Percentiles rank a stretch among this genome's conserved stretches.
These are phyloP conservation scores for Psittacula cyanocephala DNA, from an alignment of 2,113 vertebrate species.

Conservation along the genomic window DNA sequence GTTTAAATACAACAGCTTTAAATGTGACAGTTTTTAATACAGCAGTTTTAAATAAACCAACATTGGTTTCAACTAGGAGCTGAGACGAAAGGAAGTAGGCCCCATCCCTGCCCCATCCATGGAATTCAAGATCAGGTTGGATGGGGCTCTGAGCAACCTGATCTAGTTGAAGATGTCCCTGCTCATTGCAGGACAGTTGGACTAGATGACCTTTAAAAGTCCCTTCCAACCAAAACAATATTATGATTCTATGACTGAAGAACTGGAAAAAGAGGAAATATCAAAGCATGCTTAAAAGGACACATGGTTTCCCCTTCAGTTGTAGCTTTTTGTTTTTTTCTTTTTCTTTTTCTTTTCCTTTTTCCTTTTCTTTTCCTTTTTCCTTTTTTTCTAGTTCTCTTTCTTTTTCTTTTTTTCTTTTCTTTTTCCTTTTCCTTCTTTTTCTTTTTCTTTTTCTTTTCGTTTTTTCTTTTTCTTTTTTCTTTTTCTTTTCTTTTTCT, in stretches of 20 bases:
- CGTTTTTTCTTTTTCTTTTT: too few species aligned
- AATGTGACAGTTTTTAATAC: neutral
- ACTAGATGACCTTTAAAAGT: neutral
- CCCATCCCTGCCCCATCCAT: neutral
- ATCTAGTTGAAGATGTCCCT: neutral
- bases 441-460: neutral
- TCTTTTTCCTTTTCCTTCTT: too few species aligned
- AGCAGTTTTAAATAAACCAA: neutral
- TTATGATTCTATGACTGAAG: neutral
- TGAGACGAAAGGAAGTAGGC: neutral
- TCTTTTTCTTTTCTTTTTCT: neutral
- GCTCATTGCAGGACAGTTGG: rapidly evolving
- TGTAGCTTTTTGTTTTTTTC: too few species aligned
- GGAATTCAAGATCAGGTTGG: neutral
- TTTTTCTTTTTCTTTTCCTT: too few species aligned
- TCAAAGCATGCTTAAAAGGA: neutral
- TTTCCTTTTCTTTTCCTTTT: neutral
- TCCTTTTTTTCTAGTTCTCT: too few species aligned
- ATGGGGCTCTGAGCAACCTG: neutral
- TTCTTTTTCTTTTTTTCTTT: neutral
- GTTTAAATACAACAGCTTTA: neutral
- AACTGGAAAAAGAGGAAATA: neutral
- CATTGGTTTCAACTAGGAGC: rapidly evolving
- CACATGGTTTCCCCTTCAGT: neutral
- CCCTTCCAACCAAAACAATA: neutral